Evolutionary conservation across 1,140 invertebrate species (phyloP).

Genomic region (Brachionus angularis): DNA sequence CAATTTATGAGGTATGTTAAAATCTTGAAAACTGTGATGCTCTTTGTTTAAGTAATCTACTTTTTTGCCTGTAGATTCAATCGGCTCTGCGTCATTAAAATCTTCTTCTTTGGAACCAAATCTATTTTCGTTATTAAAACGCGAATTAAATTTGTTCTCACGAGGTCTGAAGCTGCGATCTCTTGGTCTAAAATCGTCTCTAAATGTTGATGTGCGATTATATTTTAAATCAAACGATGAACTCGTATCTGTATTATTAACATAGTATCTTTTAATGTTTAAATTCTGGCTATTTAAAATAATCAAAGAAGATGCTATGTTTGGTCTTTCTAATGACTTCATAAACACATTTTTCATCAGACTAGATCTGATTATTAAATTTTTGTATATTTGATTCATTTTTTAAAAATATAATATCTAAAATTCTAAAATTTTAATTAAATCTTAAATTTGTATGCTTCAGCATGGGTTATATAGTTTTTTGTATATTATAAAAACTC

Average conservation of each 20-base stretch:
- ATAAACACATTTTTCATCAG: neutral
- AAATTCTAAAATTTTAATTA: no score
- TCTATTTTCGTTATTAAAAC: neutral
- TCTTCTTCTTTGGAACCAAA: conserved; percentile 11
- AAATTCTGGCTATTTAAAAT: neutral
- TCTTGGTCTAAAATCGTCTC: neutral
- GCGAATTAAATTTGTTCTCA: neutral
- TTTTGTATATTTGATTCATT: conserved; percentile 21
- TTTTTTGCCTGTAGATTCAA: conserved; percentile 3
- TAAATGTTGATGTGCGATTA: no score
- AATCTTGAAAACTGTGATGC: neutral
- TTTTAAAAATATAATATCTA: no score
- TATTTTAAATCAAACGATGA: conserved; percentile 16
- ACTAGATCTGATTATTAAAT: neutral
- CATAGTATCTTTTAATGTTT: neutral
- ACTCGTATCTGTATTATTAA: neutral
- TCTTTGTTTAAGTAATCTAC: conserved; percentile 10
- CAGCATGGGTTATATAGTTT: no score
- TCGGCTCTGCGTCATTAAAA: conserved; percentile 24
- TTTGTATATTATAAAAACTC: no score
- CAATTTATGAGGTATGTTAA: conserved; percentile 1
- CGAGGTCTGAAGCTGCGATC: neutral
- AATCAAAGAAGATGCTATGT: neutral
- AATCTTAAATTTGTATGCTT: no score
- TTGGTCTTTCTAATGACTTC: neutral